Conservation (phyloP, 2,113 vertebrate species). For the Zingel zingel region DNA sequence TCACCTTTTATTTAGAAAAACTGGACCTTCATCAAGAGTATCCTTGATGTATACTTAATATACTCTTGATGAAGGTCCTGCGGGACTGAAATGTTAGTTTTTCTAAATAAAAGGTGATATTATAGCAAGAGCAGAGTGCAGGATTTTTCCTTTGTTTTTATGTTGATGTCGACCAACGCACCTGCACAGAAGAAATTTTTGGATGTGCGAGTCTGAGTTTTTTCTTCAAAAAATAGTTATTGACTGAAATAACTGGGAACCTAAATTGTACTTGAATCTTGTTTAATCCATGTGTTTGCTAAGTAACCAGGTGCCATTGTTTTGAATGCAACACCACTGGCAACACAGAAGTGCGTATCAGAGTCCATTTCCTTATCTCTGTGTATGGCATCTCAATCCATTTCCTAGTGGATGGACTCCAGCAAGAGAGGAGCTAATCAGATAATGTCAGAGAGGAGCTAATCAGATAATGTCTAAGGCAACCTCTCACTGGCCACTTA, state of each 20-base stretch:
- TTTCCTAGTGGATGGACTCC: conserved; percentile 74
- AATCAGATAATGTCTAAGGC: conserved; percentile 82
- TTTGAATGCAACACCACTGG: conserved; percentile 37
- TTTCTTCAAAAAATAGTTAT: neutral
- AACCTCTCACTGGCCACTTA: conserved; percentile 77
- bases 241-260: neutral
- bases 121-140: no score
- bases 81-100: no score
- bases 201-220: no score
- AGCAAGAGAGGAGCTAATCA: conserved; percentile 77
- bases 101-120: no score
- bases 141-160: no score
- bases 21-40: no score
- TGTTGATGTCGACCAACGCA: no score
- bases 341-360: conserved; percentile 53
- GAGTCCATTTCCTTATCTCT: conserved; percentile 80
- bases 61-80: no score
- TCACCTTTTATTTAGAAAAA: no score
- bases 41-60: no score
- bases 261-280: neutral
- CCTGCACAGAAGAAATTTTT: no score
- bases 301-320: conserved; percentile 20
- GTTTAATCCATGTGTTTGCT: conserved; percentile 1
- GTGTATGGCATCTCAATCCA: conserved; percentile 65
- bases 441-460: conserved; percentile 77